Base-by-base conservation (phyloP, 1,140 invertebrate species). In the Apis cerana region DNA sequence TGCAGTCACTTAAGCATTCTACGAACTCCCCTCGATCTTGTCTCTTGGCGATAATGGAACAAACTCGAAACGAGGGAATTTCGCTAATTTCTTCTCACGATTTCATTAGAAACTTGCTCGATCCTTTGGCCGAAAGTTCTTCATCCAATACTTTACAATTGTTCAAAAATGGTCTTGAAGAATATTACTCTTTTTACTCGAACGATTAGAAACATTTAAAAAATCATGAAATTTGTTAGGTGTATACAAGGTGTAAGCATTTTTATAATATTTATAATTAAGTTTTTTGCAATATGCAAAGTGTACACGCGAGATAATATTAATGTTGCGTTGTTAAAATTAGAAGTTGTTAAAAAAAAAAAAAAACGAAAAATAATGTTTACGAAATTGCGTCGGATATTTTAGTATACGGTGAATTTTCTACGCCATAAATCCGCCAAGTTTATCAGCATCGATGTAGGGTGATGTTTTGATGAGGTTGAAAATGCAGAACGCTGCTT, bases 401-500 rank as follows among this genome's bases (percentile, higher is more conserved):
- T 33, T 33, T 19, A 11, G 19, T 48, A 15, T 0, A 23, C 27
- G 10, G 43, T 43, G 52, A 76, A 68, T 54, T 68, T 54, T 43
- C 54, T 61, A 17, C 48, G 10, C 2, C 19, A 43, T 52, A n/a
- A 67, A 59, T 82, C 13, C 17, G 10, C 17, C 27, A 50, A 78
- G 58, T 78, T 82, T 33, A 77, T 62, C n/a, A 58, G n/a, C 43
- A 33, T 75, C 43, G 75, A 68, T 50, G 65, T 54, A 61, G 27
- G 19, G 52, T 70, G 33, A 82, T 70, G 50, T 78, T 82, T 87
- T 62, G 21, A 65, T 21, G 65, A 80, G 27, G 54, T 74, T 83
- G 79, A 74, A 85, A 85, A 85, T 80, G 69, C 78, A 82, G 85
- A 62, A 79, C 75, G 19, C 58, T 76, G 83, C 80, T 85, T 88